Evolutionary conservation across 2,888 invertebrate genomes (phyloP).

Genomic region (Andrena bicolor): DNA sequence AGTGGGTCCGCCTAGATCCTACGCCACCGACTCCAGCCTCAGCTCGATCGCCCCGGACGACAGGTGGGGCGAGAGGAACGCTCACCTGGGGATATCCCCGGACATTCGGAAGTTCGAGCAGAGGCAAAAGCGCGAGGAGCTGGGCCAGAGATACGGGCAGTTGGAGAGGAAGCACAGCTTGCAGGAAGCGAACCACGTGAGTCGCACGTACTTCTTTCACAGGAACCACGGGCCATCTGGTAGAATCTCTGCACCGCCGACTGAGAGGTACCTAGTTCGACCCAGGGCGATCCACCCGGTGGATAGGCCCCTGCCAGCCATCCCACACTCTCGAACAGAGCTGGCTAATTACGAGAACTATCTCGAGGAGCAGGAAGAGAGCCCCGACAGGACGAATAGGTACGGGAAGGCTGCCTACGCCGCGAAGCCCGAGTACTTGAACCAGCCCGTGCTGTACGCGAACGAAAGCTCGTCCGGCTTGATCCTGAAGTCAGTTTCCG

Average conservation of each 20-base stretch:
- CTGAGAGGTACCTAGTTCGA: conserved; percentile 77
- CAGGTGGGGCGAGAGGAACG: conserved; percentile 75
- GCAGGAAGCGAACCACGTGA: conserved; percentile 76
- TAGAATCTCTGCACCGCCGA: conserved; percentile 81
- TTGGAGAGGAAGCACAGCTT: conserved; percentile 81
- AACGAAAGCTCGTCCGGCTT: conserved; percentile 29
- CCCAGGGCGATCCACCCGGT: conserved; percentile 80
- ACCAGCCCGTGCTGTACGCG: conserved; percentile 45
- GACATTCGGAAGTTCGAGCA: conserved; percentile 76
- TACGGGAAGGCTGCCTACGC: conserved; percentile 13
- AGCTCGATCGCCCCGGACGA: conserved; percentile 79
- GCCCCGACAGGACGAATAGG: not conserved
- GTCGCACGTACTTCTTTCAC: conserved; percentile 65
- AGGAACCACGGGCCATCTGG: conserved; percentile 80
- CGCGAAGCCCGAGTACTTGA: conserved; percentile 61
- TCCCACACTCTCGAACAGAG: conserved; percentile 78
- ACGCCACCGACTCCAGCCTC: conserved; percentile 74
- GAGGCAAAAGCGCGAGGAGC: conserved; percentile 67
- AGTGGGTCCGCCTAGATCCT: conserved; percentile 65
- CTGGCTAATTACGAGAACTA: conserved; percentile 77
- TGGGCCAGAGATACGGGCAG: conserved; percentile 57
- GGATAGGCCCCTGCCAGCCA: conserved; percentile 81
- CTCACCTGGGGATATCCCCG: conserved; percentile 53
- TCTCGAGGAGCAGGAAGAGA: conserved; percentile 56
- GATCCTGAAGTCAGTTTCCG: conserved; percentile 76